Evolutionary conservation across 1,140 invertebrate species (phyloP).

Genomic region (Anadara kagoshimensis): DNA sequence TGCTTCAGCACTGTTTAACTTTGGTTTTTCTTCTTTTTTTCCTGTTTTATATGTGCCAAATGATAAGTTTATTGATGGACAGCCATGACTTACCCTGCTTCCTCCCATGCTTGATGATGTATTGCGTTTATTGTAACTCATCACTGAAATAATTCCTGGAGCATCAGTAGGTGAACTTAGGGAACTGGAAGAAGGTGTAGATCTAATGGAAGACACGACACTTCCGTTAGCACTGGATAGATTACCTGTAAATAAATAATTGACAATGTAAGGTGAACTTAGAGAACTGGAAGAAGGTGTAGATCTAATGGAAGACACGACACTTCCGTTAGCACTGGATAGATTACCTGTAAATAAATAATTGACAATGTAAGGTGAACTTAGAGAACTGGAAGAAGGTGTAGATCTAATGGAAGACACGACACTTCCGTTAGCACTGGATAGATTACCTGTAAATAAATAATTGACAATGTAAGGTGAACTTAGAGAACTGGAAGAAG

Average conservation of each 20-base stretch:
- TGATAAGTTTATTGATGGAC: background rate
- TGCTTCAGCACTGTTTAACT: background rate
- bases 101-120: slow-evolving; percentile 55
- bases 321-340: slow-evolving; percentile 46
- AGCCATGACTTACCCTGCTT: slow-evolving; percentile 48
- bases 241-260: slow-evolving; percentile 55
- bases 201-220: background rate
- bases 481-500: slow-evolving; percentile 31
- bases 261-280: slow-evolving; percentile 31
- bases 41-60: background rate
- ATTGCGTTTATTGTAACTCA: slow-evolving; percentile 29
- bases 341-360: slow-evolving; percentile 61
- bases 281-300: slow-evolving; percentile 29
- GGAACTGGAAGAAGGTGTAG: slow-evolving; percentile 26
- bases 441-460: slow-evolving; percentile 63
- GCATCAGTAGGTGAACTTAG: slow-evolving; percentile 43
- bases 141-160: slow-evolving; percentile 25
- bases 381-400: slow-evolving; percentile 31
- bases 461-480: slow-evolving; percentile 22
- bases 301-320: slow-evolving; percentile 2
- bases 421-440: slow-evolving; percentile 42
- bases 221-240: slow-evolving; percentile 54
- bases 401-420: slow-evolving; percentile 12
- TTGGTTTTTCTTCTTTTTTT: background rate
- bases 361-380: slow-evolving; percentile 23